Evolutionary conservation across 2,797 vertebrate species (phyloP).

Genomic region (Jordanella pulchra): DNA sequence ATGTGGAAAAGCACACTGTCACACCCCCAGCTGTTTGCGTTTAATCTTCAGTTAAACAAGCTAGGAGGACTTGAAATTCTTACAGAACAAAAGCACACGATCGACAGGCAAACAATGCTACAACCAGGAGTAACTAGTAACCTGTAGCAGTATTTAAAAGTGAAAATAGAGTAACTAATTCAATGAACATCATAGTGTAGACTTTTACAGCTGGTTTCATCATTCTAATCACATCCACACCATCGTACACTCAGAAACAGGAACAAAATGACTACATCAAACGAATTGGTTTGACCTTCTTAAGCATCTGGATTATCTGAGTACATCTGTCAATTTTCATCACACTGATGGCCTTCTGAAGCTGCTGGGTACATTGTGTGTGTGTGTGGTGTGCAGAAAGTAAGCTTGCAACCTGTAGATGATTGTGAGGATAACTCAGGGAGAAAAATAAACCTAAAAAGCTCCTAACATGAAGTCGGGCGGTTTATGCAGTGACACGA

Average conservation of each 20-base stretch:
- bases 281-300: slow-evolving; percentile 66
- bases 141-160: neutral
- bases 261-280: slow-evolving; percentile 62
- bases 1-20: slow-evolving; percentile 29
- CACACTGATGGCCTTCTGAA: slow-evolving; percentile 61
- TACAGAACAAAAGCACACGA: neutral
- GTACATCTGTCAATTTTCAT: slow-evolving; percentile 58
- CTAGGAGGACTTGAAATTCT: slow-evolving; percentile 17
- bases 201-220: slow-evolving; percentile 41
- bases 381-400: slow-evolving; percentile 17
- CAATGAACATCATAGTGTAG: slow-evolving; percentile 6
- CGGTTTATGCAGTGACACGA: slow-evolving; percentile 17
- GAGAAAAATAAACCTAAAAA: neutral
- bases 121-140: slow-evolving; percentile 1
- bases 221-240: slow-evolving; percentile 59
- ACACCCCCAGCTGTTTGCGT: slow-evolving; percentile 25
- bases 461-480: neutral
- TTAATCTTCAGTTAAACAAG: slow-evolving; percentile 29
- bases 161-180: slow-evolving; percentile 2
- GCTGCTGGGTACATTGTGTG: slow-evolving; percentile 23
- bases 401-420: slow-evolving; percentile 11
- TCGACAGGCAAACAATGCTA: neutral
- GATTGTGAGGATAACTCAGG: slow-evolving; percentile 12
- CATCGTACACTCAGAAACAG: slow-evolving; percentile 42
- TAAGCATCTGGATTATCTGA: slow-evolving; percentile 58